These are phyloP conservation scores for pig (Sus scrofa) DNA, from an alignment of 2,113 vertebrate species.

Conservation along the genomic window T2T-Sscrofa CM000823.6:15719501-15720000, in stretches of 20 bases:
- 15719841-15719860: slow-evolving; percentile 14
- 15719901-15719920: background rate
- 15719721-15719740: background rate
- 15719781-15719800: background rate
- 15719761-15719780: background rate
- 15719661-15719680: background rate
- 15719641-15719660: slow-evolving; percentile 30
- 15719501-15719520: background rate
- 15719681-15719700: background rate
- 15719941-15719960: background rate
- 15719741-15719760: slow-evolving; percentile 8
- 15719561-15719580: background rate
- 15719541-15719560: background rate
- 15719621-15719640: background rate
- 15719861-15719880: background rate
- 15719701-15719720: background rate
- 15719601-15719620: background rate
- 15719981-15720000: background rate
- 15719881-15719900: background rate
- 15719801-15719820: background rate
- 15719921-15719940: background rate
- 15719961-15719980: background rate
- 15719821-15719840: background rate
- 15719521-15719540: background rate
- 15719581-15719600: slow-evolving; percentile 1